Base-by-base conservation (phyloP, 1,140 invertebrate species). In the Drosophila takahashii region DNA sequence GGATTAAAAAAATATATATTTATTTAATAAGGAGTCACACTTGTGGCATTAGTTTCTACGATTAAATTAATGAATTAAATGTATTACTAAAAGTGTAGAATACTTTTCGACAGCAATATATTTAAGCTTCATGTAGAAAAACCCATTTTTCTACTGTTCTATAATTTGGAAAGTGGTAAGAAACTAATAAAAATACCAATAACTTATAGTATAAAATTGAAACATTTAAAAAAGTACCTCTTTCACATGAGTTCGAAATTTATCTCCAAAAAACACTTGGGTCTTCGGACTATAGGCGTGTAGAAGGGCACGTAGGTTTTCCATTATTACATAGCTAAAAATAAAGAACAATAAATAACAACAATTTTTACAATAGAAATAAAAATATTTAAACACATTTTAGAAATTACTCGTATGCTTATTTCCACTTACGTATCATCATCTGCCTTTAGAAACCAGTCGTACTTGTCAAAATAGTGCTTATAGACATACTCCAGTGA, bases 401-500 rank as follows among this genome's bases (percentile, higher is more conserved):
- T n/a, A n/a, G n/a, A n/a, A n/a, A n/a, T n/a, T n/a, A n/a, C n/a
- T n/a, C n/a, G n/a, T n/a, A n/a, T n/a, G n/a, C n/a, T n/a, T n/a
- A n/a, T n/a, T n/a, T 15, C n/a, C 22, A 97, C 96, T 92, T 96
- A 98, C 94, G 97, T 98, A 89, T 99, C 97, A 93, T 98, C 97
- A 83, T 98, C 97, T 15, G 97, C 97, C 93, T 98, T 98, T 70
- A 98, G 93, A 89, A 98, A 98, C 97, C 97, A 98, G 92, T 98
- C 97, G 18, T 95, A 96, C 57, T 97, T 93, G 67, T 96, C 93
- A 13, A 94, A 93, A 87, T 98, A 95, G 87, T 97, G 93, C 41
- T 96, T 93, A 84, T 97, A 97, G 13, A 97, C 94, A 91, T 98
- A 97, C 89, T 96, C 95, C 92, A 98, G 98, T 0, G 97, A 97